Conservation (phyloP, 2,113 vertebrate species). For the Poecilia latipinna region DNA sequence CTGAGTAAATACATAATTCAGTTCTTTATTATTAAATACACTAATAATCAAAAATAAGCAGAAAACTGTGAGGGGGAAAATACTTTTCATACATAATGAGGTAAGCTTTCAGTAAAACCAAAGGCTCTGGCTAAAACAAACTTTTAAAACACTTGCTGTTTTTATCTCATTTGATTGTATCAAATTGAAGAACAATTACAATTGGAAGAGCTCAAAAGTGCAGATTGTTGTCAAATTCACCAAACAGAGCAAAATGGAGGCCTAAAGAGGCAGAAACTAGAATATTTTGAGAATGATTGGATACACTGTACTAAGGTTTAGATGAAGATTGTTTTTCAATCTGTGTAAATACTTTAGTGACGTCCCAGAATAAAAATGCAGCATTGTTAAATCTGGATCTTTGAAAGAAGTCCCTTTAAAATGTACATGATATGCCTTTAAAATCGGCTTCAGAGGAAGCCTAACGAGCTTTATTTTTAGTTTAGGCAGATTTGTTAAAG, state of each 20-base stretch:
- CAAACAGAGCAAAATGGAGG: not conserved
- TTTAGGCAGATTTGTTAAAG: not conserved
- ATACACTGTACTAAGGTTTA: not conserved
- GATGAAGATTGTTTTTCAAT: not conserved
- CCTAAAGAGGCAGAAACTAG: not conserved
- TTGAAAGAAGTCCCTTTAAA: not conserved
- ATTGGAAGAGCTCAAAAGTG: not conserved
- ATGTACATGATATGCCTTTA: not conserved
- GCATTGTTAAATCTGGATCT: not conserved
- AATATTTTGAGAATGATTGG: not conserved
- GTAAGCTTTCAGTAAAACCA: too few species aligned
- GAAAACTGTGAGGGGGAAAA: too few species aligned
- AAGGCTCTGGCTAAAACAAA: too few species aligned
- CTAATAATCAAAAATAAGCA: too few species aligned
- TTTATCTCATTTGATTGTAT: too few species aligned
- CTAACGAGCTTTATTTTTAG: too few species aligned
- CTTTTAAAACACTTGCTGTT: too few species aligned
- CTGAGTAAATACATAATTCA: too few species aligned
- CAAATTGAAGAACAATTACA: not conserved
- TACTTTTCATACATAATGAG: too few species aligned
- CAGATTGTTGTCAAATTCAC: not conserved
- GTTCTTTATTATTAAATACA: too few species aligned
- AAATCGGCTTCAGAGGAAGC: too few species aligned
- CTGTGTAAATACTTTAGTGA: not conserved
- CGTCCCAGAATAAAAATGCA: not conserved